Evolutionary conservation across 2,113 vertebrate genomes (phyloP), one percentile per base, ranked within the genome.

Genomic region (Istiophorus platypterus): DNA sequence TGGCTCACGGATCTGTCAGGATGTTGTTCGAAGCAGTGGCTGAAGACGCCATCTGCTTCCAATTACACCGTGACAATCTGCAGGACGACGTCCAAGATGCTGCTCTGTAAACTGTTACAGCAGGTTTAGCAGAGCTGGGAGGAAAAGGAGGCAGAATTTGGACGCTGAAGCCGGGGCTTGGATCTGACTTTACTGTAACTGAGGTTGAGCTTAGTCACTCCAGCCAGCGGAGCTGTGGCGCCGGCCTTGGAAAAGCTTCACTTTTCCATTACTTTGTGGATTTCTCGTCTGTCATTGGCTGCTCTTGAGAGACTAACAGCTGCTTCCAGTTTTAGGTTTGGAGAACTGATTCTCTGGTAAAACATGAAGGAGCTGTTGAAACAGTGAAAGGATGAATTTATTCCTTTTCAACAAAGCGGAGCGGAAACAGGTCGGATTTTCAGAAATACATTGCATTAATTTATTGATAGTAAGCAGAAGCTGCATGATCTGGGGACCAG

Each of bases 321-420:
- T 66, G 78, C 84, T 79, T 79, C 72, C 78, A 68, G 34, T 86
- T 85, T 83, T 58, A 61, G 73, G 61, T 81, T 84, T 82, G 82
- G 70, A 76, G 67, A 72, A 42, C 39, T 20, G 29, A 9, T 5
- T 58, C 64, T 77, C 41, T 63, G 73, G 59, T 86, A 62, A 77
- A 64, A 78, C 37, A 74, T 51, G 71, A 71, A 31, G 78, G 54
- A 82, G 14, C 31, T 41, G 52, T 9, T 59, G 15, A 37, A 71
- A 54, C n/a, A 27, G 52, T 14, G 56, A 59, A 64, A 73, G 83
- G 65, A 91, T 56, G 39, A 15, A 64, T 72, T 24, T 61, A 31
- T 70, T 88, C 61, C 42, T 85, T 90, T 82, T 82, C 69, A 80
- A 39, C 80, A 87, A 88, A 79, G 78, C 85, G 87, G 82, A 89